Evolutionary conservation across 2,888 invertebrate genomes (phyloP), one percentile per base, ranked within the genome.

Genomic region (Aleiodes leptofemur): DNA sequence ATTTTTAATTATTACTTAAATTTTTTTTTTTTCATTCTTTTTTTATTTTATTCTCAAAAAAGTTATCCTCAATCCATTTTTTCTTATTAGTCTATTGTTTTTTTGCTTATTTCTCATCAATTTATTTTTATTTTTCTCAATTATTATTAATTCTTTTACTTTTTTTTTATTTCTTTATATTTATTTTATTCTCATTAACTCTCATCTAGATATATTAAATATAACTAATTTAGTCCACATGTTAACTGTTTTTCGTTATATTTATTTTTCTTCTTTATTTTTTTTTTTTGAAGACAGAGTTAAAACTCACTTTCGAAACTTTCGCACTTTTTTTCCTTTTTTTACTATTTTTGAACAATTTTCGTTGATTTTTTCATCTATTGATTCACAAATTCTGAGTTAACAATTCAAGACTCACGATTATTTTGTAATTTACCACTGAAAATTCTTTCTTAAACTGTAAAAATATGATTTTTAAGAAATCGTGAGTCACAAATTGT

Each of bases 1-100:
- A 34, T 38, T 50, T 50, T 31, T 73, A 48, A 55, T 57, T 38
- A 69, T 73, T 69, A 51, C 13, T 86, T 87, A 86, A 78, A 83
- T 85, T 43, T 43, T 9, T 43, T 43, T 43, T 43, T 43, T 11
- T 43, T 11, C 23, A 59, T 59, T 29, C 31, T 31, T 43, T 55
- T 73, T 23, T 43, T 56, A 23, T 29, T 59, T 64, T 64, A 64
- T 64, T 48, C 14, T 64, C 64, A 64, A 64, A 64, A 61, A 16
- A 73, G n/a, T 66, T 56, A 66, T 74, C 57, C 8, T 64, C 34
- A 56, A 16, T 56, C 48, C 48, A 16, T 38, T 11, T 64, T 6
- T 14, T 43, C 4, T 48, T 64, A 11, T 64, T 64, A 43, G 48
- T 64, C 64, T 64, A 64, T 64, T 64, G 43, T 64, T 51, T 23